Conservation (phyloP, 1,140 invertebrate species). For the Lamellibrachia luymesi region DNA sequence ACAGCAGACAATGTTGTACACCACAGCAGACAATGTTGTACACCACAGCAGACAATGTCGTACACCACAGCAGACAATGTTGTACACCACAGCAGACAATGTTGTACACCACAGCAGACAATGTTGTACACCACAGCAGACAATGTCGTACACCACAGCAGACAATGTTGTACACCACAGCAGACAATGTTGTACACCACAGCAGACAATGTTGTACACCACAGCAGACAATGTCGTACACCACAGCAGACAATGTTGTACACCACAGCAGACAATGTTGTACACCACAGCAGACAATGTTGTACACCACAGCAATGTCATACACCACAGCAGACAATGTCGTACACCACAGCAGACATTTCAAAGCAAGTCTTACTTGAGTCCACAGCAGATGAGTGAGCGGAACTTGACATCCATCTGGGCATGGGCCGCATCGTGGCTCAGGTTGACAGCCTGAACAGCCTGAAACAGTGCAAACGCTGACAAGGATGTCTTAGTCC, state of each 20-base stretch:
- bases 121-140: too few relatives aligned
- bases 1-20: too few relatives aligned
- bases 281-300: too few relatives aligned
- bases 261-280: neutral
- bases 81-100: too few relatives aligned
- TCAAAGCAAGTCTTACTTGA: constrained; percentile 67
- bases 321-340: too few relatives aligned
- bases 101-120: too few relatives aligned
- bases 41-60: neutral
- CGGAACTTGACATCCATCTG: constrained; percentile 98
- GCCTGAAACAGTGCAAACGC: constrained; percentile 70
- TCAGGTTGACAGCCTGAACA: constrained; percentile 91
- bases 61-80: too few relatives aligned
- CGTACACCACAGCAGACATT: neutral
- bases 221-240: neutral
- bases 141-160: too few relatives aligned
- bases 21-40: neutral
- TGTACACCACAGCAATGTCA: too few relatives aligned
- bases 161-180: too few relatives aligned
- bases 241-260: too few relatives aligned
- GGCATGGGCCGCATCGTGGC: constrained; percentile 91
- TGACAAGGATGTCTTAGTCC: neutral
- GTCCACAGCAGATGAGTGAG: constrained; percentile 89
- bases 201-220: too few relatives aligned
- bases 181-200: neutral